Base-by-base conservation (phyloP, 2,888 invertebrate species). In the Ferdinandea cuprea region DNA sequence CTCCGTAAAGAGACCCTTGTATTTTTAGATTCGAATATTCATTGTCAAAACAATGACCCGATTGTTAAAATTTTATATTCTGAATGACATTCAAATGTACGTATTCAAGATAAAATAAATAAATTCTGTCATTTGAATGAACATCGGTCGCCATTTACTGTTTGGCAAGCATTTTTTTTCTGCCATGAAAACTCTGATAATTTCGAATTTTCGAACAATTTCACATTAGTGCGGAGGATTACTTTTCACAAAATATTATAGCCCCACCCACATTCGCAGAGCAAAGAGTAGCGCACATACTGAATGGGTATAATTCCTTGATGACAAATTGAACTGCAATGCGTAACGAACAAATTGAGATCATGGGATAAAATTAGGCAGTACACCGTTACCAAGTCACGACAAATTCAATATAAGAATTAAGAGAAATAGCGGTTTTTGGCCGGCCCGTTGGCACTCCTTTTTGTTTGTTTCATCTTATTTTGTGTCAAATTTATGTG, bases 281-380 rank as follows among this genome's bases (percentile, higher is more conserved):
- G 3, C 9, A 54, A 54, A 44, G 15, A 40, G 21, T 37, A 50
- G 35, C 63, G 35, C 11, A 13, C 15, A 9, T n/a, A 52, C 30
- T 48, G 42, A 65, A 17, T 44, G 65, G 15, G 15, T 28, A 32
- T 50, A 32, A 56, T 58, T 28, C 25, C 32, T 28, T 32, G 61
- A 63, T 74, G 79, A 80, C 68, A 79, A 66, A 52, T 58, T 63
- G 35, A 74, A 65, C 69, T 69, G 63, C 56, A 76, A 69, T 80
- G 63, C 68, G 74, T 74, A 76, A 50, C 68, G 56, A 50, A 58
- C 54, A 37, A 63, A 66, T 76, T 76, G 58, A 66, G 65, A 50
- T 74, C 50, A 63, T 44, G 59, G 59, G 59, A 35, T 17, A 46
- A 59, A 58, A 37, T 59, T 56, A 50, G 37, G 63, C 15, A 35